Evolutionary conservation across 2,888 invertebrate genomes (phyloP), one percentile per base, ranked within the genome.

Genomic region (Balanococcus diminutus): DNA sequence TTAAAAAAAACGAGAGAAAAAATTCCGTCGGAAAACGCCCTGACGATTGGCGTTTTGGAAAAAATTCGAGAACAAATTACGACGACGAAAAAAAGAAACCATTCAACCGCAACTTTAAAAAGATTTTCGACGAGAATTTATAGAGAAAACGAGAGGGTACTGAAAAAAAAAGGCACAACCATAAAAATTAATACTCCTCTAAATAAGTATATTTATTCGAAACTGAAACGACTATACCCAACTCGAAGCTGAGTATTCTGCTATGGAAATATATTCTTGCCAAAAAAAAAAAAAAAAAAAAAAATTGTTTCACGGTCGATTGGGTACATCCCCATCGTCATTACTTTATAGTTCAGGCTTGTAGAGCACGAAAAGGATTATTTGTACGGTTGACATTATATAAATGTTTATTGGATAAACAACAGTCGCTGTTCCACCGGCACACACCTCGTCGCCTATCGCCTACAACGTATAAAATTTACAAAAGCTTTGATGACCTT

Each of bases 301-400:
- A 19, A 22, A 6, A 11, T 61, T 11, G 22, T 25, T 61, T 61
- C 61, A 61, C 14, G 61, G 61, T 61, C 22, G 61, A 61, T 61
- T 61, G 61, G 61, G 22, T 61, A 25, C 25, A 61, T 25, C 22
- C 61, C 25, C 61, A 6, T n/a, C 46, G n/a, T n/a, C 46, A 46
- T 46, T n/a, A n/a, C n/a, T 46, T 25, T 61, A 61, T 25, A 25
- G 61, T 61, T 61, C 61, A 25, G 25, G 25, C 25, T 61, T 61
- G 61, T 61, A 61, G 25, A 61, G 61, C 61, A 61, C 61, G 61
- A 61, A 61, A 61, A 61, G 61, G 61, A 61, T 61, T 25, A 61
- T 61, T 25, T 61, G 61, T 61, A 25, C 22, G 61, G 61, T 61
- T 61, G 61, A 61, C 61, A 61, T 61, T 61, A 61, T 61, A 61